Percentiles rank a stretch among this genome's conserved stretches.
Evolutionary conservation across 2,113 vertebrate genomes (phyloP).

Genomic region (Carlito syrichta): DNA sequence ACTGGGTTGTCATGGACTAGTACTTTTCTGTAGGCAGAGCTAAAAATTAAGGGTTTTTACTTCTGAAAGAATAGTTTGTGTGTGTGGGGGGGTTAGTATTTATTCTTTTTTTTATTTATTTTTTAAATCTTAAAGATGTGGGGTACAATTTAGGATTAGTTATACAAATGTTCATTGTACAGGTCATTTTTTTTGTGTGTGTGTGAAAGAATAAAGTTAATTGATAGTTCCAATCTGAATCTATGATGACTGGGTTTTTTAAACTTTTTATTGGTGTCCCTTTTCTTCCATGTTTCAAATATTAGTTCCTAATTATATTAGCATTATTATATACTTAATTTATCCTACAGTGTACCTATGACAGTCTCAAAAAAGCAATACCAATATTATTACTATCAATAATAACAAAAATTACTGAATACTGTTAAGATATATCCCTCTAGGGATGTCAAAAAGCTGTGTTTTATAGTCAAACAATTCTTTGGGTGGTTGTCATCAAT

Average conservation of each 20-base stretch:
- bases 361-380: not conserved
- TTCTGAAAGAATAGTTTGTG: no score
- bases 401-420: not conserved
- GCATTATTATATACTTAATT: not conserved
- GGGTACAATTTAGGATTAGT: no score
- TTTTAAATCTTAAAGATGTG: no score
- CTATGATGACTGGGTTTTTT: not conserved
- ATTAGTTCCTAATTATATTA: not conserved
- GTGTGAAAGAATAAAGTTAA: not conserved
- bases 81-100: no score
- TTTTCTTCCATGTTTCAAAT: not conserved
- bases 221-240: slow-evolving; percentile 9
- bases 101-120: no score
- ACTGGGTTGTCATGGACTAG: not conserved
- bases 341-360: not conserved
- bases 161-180: no score
- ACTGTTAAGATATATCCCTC: not conserved
- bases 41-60: no score
- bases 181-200: no score
- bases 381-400: not conserved
- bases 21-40: not conserved
- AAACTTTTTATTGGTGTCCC: not conserved
- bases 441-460: not conserved
- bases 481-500: not conserved
- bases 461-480: not conserved